These are phyloP conservation scores for Antigone vipio DNA, from an alignment of 2,113 vertebrate species.

Conservation along the genomic window DNA sequence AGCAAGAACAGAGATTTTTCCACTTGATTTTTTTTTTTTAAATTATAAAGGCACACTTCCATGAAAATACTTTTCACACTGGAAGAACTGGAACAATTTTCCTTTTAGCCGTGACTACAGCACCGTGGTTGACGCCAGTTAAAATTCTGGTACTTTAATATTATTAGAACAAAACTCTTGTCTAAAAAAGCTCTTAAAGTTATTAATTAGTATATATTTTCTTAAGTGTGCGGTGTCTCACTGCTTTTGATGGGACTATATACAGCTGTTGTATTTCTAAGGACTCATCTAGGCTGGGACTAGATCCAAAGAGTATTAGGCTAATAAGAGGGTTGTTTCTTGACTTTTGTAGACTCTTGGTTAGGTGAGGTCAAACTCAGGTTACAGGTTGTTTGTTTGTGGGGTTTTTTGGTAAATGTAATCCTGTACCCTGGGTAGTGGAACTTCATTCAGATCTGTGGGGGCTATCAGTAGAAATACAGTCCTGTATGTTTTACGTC, in stretches of 20 bases:
- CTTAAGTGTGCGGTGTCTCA: neutral
- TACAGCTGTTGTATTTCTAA: neutral
- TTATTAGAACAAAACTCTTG: neutral
- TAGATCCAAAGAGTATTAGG: neutral
- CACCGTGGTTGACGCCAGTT: neutral
- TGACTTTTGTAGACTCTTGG: neutral
- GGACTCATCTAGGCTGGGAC: neutral
- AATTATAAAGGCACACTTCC: neutral
- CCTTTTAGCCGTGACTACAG: neutral
- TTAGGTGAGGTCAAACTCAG: neutral
- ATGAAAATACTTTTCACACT: neutral
- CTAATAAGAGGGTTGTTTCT: neutral
- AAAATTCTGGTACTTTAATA: neutral
- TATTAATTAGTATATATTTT: neutral
- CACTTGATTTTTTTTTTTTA: neutral
- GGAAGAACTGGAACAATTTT: neutral
- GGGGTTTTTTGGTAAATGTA: neutral
- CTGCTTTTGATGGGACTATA: neutral
- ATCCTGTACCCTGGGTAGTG: neutral
- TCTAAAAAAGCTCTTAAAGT: neutral
- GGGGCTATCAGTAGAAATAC: neutral
- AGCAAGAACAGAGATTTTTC: neutral
- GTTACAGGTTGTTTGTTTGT: neutral
- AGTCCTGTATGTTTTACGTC: neutral
- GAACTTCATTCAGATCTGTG: neutral